phyloP scores from a whole-genome alignment of 1,140 invertebrate genomes.

The Drosophila kikkawai region DNA sequence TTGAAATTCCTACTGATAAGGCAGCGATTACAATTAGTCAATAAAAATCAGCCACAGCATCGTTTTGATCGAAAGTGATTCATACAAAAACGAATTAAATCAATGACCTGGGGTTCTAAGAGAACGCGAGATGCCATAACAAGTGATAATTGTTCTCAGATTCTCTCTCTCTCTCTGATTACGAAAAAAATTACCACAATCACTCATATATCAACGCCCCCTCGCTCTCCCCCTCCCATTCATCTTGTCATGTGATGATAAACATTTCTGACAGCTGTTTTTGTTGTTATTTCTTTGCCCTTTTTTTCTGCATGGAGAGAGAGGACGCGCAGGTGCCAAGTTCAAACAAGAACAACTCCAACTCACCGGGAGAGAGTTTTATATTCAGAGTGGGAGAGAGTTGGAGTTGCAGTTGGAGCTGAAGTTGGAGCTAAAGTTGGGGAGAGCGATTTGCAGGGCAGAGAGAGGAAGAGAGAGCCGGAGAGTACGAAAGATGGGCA shows the following conservation, averaged over 20 bases:
- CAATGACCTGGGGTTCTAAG: conserved; percentile 22
- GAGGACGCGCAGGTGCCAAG: conserved; percentile 55
- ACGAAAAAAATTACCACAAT: conserved; percentile 16
- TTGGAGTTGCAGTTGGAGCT: conserved; percentile 10
- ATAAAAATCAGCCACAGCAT: conserved; percentile 15
- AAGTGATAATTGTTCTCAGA: conserved; percentile 23
- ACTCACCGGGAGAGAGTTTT: conserved; percentile 8
- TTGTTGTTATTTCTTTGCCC: conserved; percentile 35
- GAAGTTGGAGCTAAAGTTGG: neutral
- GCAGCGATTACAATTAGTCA: neutral
- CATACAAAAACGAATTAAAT: conserved; percentile 30
- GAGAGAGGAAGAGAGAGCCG: neutral
- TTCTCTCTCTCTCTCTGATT: neutral
- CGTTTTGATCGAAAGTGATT: conserved; percentile 18
- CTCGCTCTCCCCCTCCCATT: neutral
- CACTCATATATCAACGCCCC: conserved; percentile 25
- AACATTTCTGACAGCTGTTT: conserved; percentile 68
- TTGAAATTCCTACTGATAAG: conserved; percentile 23
- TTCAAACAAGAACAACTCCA: conserved; percentile 28
- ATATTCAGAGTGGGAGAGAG: neutral
- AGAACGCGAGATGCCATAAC: conserved; percentile 10
- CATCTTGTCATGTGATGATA: conserved; percentile 51
- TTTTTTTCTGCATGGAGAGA: conserved; percentile 16
- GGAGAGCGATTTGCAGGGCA: neutral
- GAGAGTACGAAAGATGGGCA: neutral